These are phyloP conservation scores for Cryptoprocta ferox DNA, from an alignment of 2,797 vertebrate species.

Conservation along the genomic window DNA sequence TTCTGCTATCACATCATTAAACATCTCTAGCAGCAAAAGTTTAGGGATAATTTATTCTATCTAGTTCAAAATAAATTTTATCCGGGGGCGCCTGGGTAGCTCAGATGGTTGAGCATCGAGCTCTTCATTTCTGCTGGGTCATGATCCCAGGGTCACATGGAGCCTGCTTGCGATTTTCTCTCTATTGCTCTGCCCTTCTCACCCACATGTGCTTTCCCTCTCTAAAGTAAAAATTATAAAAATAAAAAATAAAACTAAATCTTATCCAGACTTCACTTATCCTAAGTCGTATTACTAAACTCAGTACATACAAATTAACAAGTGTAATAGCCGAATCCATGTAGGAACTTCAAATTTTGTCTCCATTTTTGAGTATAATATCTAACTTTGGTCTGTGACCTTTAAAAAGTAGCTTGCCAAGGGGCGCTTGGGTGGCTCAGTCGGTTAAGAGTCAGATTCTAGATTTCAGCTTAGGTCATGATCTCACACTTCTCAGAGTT, in stretches of 20 bases:
- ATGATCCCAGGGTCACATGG: too few relatives aligned
- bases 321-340: neutral
- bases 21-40: neutral
- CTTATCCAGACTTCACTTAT: neutral
- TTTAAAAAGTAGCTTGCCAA: neutral
- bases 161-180: too few relatives aligned
- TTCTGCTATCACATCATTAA: neutral
- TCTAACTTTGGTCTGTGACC: neutral
- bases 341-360: neutral
- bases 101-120: too few relatives aligned
- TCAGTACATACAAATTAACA: neutral
- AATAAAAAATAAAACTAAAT: neutral
- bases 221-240: too few relatives aligned
- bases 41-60: neutral
- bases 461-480: too few relatives aligned
- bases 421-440: too few relatives aligned
- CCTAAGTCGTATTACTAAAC: neutral
- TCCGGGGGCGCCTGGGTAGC: too few relatives aligned
- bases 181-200: too few relatives aligned
- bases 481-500: too few relatives aligned
- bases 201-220: too few relatives aligned
- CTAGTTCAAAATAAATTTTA: conserved; percentile 30
- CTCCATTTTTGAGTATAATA: neutral
- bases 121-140: too few relatives aligned
- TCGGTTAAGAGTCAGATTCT: too few relatives aligned